Conservation (phyloP, 2,888 invertebrate genomes). For the Keiferia lycopersicella region DNA sequence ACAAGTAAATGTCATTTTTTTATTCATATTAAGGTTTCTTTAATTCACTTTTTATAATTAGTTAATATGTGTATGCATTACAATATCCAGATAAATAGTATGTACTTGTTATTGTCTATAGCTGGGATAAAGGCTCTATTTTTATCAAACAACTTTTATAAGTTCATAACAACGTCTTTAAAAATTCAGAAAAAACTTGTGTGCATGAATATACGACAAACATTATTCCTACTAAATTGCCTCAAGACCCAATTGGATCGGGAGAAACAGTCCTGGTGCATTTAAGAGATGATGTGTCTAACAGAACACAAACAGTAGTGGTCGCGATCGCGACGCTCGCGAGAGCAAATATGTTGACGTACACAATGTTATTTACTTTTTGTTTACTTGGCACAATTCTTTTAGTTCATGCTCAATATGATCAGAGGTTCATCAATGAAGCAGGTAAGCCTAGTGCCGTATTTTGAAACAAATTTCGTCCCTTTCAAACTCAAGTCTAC, state of each 20-base stretch:
- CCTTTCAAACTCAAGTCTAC: too few species aligned
- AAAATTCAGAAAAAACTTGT: slow-evolving; percentile 33
- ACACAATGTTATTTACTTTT: slow-evolving; percentile 49
- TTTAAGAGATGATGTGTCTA: slow-evolving; percentile 57
- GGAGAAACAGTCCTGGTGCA: slow-evolving; percentile 58
- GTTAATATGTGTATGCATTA: too few species aligned
- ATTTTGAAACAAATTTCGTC: neutral
- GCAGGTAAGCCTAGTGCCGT: slow-evolving; percentile 46
- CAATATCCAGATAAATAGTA: too few species aligned
- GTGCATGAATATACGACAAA: slow-evolving; percentile 55
- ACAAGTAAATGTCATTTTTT: too few species aligned
- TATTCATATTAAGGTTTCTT: too few species aligned
- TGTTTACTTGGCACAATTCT: slow-evolving; percentile 45
- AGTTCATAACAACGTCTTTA: too few species aligned
- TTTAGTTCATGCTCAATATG: slow-evolving; percentile 57
- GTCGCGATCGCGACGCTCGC: slow-evolving; percentile 39
- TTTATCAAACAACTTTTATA: too few species aligned
- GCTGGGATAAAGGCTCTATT: too few species aligned
- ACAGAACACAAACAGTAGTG: slow-evolving; percentile 39
- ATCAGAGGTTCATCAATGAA: slow-evolving; percentile 49
- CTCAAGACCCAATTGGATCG: slow-evolving; percentile 68
- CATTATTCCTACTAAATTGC: slow-evolving; percentile 61
- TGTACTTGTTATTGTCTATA: too few species aligned
- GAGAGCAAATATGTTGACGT: slow-evolving; percentile 30
- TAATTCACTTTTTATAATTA: too few species aligned